Evolutionary conservation across 2,888 invertebrate genomes (phyloP).

Genomic region (Lycia hirtaria): DNA sequence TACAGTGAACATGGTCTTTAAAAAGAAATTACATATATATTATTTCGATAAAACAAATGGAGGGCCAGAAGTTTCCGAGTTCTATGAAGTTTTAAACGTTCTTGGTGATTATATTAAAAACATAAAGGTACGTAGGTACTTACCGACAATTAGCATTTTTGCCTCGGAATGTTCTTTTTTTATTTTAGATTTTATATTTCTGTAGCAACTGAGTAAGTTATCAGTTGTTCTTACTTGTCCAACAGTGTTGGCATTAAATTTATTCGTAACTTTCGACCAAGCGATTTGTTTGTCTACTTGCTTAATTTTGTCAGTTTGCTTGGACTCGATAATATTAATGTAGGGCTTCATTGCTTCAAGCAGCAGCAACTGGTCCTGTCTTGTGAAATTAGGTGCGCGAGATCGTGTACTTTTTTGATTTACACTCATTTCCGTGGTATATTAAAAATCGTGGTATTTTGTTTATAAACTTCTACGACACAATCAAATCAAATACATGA

Average conservation of each 20-base stretch:
- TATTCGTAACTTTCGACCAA: not conserved
- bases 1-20: too few relatives aligned
- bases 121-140: not conserved
- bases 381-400: not conserved
- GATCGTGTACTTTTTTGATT: not conserved
- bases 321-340: not conserved
- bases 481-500: too few relatives aligned
- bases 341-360: not conserved
- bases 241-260: not conserved
- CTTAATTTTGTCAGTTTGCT: not conserved
- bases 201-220: slow-evolving; percentile 1
- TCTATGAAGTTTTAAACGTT: too few relatives aligned
- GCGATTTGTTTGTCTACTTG: not conserved
- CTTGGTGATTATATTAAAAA: too few relatives aligned
- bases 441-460: not conserved
- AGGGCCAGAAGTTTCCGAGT: too few relatives aligned
- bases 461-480: not conserved
- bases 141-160: slow-evolving; percentile 3
- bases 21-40: too few relatives aligned
- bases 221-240: not conserved
- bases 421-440: not conserved
- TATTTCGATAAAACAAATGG: too few relatives aligned
- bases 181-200: slow-evolving; percentile 1
- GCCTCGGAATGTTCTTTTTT: slow-evolving; percentile 8
- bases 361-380: not conserved